Base-by-base conservation (phyloP, 2,113 vertebrate species). In the Triplophysa tibetana region DNA sequence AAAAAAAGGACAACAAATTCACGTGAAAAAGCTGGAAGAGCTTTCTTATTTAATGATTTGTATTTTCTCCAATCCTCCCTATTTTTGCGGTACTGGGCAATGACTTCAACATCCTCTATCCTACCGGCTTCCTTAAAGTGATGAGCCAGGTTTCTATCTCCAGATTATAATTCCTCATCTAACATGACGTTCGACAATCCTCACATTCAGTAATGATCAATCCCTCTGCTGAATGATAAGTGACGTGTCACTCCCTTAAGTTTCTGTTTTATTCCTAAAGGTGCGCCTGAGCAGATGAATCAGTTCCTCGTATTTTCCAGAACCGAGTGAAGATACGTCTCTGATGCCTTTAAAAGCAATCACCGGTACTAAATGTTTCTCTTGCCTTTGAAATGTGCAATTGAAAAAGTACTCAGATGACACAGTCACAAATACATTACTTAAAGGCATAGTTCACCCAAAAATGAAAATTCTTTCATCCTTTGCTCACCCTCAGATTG, bases 181-280 rank as follows among this genome's bases (percentile, higher is more conserved):
- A 60, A 65, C 13, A 61, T 43, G 17, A 19, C 10, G 54, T 56
- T n/a, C 63, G 19, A 75, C 16, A 5, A 82, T 60, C n/a, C 23
- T 23, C 7, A 74, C 41, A 54, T 63, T 52, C 2, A 75, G 50
- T 17, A 14, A 19, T 52, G 50, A 16, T 70, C 62, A 74, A n/a
- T 65, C 52, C 74, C 77, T 52, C n/a, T 14, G 72, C 26, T 33
- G 50, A 54, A 75, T 68, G 12, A 24, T 26, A 38, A 70, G 52
- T 64, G 54, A 81, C 73, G 60, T 11, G 23, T 70, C 17, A 45
- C 38, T 81, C 78, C 43, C 54, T 70, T 12, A 64, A 61, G 43
- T 26, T 60, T 45, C 65, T 56, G 26, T 45, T 70, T 65, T 43
- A 70, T 52, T 68, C 56, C 62, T 45, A 8, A 63, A 78, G 33